A percentile compares a stretch with the other conserved stretches of the same genome.
phyloP scores from a whole-genome alignment of 1,140 invertebrate genomes.

The Monomorium pharaonis region DNA sequence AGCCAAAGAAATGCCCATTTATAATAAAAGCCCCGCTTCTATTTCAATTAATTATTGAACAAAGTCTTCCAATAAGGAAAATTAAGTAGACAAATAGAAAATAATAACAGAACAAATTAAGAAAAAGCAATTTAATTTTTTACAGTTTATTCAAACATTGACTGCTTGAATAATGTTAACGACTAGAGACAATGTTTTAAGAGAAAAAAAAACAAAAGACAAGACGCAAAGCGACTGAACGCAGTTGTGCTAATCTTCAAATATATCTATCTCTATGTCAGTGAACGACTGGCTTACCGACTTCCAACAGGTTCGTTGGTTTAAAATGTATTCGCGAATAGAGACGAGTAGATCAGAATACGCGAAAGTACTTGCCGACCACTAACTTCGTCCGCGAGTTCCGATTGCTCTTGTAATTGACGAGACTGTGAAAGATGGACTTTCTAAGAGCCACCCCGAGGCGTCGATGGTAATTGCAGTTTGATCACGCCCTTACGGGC shows the following conservation, averaged over 20 bases:
- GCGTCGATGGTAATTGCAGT: conserved; percentile 65
- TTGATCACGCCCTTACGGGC: conserved; percentile 57
- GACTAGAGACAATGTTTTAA: background rate
- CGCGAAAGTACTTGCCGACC: conserved; percentile 49
- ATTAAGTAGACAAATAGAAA: background rate
- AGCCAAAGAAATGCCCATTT: background rate
- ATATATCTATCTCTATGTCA: background rate
- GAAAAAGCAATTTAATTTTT: conserved; percentile 20
- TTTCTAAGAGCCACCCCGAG: conserved; percentile 29
- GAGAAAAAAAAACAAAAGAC: background rate
- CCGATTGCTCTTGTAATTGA: conserved; percentile 71
- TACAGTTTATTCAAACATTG: background rate
- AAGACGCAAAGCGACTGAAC: background rate
- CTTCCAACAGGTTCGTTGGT: conserved; percentile 64
- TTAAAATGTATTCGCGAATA: conserved; percentile 52
- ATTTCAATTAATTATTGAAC: conserved; percentile 25
- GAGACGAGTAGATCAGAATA: conserved; percentile 62
- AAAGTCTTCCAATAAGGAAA: background rate
- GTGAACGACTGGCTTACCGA: background rate
- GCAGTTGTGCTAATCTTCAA: background rate
- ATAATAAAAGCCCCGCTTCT: background rate
- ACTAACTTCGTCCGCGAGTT: conserved; percentile 55
- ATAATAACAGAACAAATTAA: background rate
- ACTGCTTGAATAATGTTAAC: background rate
- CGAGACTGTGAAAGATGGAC: conserved; percentile 66